Conservation (phyloP, 2,113 vertebrate species). For the Mus spicilegus region DNA sequence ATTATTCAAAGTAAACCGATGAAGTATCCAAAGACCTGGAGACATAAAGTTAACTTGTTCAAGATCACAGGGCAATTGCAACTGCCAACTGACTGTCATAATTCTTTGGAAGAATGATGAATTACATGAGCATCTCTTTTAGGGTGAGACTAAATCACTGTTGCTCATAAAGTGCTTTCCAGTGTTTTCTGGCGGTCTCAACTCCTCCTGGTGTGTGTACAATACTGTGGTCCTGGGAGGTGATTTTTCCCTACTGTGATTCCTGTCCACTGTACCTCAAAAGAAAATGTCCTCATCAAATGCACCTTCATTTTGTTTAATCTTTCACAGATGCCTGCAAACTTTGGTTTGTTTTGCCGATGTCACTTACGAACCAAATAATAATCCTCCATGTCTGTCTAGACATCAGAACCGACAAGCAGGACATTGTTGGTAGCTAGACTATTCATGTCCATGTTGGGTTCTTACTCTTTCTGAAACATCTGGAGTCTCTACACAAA, state of each 20-base stretch:
- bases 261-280: not conserved
- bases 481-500: not conserved
- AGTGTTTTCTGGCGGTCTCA: not conserved
- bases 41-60: not conserved
- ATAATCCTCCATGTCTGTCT: not conserved
- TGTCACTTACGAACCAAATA: constrained; percentile 16
- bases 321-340: constrained; percentile 14
- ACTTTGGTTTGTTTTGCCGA: not conserved
- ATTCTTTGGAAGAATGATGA: not conserved
- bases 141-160: not conserved
- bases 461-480: constrained; percentile 9
- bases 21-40: not conserved
- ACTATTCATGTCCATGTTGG: not conserved
- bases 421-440: not conserved
- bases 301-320: not conserved
- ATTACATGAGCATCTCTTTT: not conserved
- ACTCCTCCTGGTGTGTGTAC: not conserved
- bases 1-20: not conserved
- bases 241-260: not conserved
- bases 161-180: not conserved
- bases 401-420: not conserved
- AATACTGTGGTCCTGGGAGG: too few species aligned
- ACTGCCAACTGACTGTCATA: not conserved
- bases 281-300: not conserved
- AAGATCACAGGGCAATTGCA: not conserved